These are phyloP conservation scores for Microctenopoma stevenorrisi DNA, from an alignment of 2,797 vertebrate genomes.

Conservation along the genomic window DNA sequence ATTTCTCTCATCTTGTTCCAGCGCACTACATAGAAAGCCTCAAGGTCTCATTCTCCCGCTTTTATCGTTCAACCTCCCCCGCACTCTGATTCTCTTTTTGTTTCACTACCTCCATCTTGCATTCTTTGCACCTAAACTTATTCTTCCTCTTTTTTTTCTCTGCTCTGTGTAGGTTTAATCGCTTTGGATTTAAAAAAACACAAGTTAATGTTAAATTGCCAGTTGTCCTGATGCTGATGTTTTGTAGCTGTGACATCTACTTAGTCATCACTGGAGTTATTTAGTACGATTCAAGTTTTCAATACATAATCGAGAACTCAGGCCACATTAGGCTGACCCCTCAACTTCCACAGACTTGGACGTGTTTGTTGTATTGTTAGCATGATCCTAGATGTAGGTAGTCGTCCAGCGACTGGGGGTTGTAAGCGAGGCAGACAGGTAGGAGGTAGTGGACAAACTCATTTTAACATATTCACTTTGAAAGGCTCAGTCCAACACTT, in stretches of 20 bases:
- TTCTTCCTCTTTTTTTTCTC: slow-evolving; percentile 10
- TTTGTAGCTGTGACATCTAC: slow-evolving; percentile 3
- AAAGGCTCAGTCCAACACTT: not conserved
- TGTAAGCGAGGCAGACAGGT: too few relatives aligned
- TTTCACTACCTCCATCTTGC: slow-evolving; percentile 20
- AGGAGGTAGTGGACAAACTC: too few relatives aligned
- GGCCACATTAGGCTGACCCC: too few relatives aligned
- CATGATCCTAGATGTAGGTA: too few relatives aligned
- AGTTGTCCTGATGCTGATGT: slow-evolving; percentile 9
- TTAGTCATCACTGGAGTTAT: not conserved
- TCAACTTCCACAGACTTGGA: too few relatives aligned
- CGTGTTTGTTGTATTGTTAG: too few relatives aligned
- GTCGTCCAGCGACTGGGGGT: too few relatives aligned
- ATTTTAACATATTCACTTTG: too few relatives aligned
- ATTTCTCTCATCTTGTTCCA: slow-evolving; percentile 62
- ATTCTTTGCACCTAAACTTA: slow-evolving; percentile 5
- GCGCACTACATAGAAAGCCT: slow-evolving; percentile 50
- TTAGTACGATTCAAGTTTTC: not conserved
- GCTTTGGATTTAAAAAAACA: slow-evolving; percentile 3
- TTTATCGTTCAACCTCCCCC: slow-evolving; percentile 26
- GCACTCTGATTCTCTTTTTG: slow-evolving; percentile 25
- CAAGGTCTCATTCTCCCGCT: slow-evolving; percentile 55
- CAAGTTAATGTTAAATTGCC: slow-evolving; percentile 9
- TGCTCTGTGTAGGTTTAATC: slow-evolving; percentile 22
- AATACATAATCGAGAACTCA: not conserved